Evolutionary conservation across 2,113 vertebrate species (phyloP).

Genomic region (Odocoileus hemionus): DNA sequence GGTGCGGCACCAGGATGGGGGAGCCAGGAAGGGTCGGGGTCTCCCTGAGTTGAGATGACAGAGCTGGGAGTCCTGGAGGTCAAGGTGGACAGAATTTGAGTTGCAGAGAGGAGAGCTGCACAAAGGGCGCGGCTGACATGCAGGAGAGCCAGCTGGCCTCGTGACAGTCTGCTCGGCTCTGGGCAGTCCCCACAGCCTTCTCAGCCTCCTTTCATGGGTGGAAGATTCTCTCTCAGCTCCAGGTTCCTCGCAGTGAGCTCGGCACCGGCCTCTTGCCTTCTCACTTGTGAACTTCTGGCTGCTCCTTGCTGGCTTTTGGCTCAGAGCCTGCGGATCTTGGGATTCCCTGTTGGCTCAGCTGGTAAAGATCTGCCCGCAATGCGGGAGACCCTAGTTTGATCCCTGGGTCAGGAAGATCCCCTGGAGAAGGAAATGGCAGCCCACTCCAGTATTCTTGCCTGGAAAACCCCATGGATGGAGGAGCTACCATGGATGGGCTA

Average conservation of each 20-base stretch:
- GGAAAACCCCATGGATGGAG: not conserved
- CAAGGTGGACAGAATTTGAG: accelerated
- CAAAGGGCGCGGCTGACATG: accelerated
- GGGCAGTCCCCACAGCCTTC: not conserved
- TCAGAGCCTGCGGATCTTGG: not conserved
- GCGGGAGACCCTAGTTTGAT: not conserved
- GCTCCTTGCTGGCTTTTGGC: not conserved
- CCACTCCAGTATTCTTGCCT: not conserved
- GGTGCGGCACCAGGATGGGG: accelerated
- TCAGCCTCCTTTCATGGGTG: not conserved
- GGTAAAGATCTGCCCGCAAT: not conserved
- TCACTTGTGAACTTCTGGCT: not conserved
- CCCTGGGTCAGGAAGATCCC: not conserved
- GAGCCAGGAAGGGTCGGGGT: too few relatives aligned
- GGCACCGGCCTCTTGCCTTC: not conserved
- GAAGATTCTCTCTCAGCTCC: not conserved
- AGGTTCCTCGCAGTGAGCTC: accelerated
- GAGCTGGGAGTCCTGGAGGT: not conserved
- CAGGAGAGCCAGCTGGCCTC: accelerated
- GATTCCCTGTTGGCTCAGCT: not conserved
- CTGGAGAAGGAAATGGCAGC: not conserved
- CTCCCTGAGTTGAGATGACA: not conserved
- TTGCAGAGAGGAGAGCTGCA: not conserved
- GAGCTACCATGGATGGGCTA: not conserved
- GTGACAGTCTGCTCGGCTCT: accelerated